Evolutionary conservation across 2,888 invertebrate species (phyloP).

Genomic region (Zeuzera pyrina): DNA sequence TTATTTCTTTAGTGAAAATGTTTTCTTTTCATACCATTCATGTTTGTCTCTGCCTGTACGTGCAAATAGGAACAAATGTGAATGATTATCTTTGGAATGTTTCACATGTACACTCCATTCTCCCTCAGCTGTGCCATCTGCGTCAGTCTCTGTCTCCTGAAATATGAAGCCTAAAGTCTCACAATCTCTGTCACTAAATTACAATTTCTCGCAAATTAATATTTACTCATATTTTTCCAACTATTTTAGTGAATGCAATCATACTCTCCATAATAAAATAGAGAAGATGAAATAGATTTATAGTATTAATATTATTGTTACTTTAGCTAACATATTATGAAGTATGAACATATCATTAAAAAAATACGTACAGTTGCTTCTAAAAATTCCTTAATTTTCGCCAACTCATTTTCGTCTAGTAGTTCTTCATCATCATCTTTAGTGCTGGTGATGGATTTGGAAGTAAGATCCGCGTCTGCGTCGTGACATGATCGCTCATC

Average conservation of each 20-base stretch:
- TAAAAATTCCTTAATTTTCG: constrained; percentile 51
- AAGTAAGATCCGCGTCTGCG: constrained; percentile 33
- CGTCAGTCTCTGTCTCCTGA: constrained; percentile 43
- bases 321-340: no score
- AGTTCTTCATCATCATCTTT: constrained; percentile 54
- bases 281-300: no score
- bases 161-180: no score
- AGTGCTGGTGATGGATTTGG: constrained; percentile 33
- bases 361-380: constrained; percentile 48
- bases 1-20: no score
- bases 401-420: constrained; percentile 48
- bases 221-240: no score
- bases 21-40: constrained; percentile 89
- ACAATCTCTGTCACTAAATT: constrained; percentile 1
- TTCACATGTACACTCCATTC: constrained; percentile 62
- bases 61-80: constrained; percentile 61
- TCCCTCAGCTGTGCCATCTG: constrained; percentile 41
- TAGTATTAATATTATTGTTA: no score
- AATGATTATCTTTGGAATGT: constrained; percentile 43
- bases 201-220: no score
- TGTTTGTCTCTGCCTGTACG: constrained; percentile 93
- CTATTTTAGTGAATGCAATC: no score
- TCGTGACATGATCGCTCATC: constrained; percentile 31
- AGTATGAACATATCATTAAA: no score
- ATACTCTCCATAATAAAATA: no score